phyloP scores from a whole-genome alignment of 2,113 vertebrate genomes.

The Ceyx cyanopectus region DNA sequence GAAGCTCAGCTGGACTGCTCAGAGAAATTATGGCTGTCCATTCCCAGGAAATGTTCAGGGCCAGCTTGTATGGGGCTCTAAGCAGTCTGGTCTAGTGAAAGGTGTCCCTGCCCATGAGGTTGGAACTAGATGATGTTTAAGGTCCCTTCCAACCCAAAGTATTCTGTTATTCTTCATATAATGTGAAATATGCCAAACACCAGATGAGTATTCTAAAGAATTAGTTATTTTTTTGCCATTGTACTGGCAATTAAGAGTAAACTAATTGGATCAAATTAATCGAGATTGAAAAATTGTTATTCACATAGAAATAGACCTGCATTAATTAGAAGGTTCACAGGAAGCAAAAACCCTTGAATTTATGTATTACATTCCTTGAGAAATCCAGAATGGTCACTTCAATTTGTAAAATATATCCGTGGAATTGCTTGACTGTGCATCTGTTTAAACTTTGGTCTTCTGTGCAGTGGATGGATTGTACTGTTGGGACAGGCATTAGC shows the following conservation, averaged over 20 bases:
- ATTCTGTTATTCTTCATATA: neutral
- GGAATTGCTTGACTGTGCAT: neutral
- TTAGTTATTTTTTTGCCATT: neutral
- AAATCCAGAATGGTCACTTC: neutral
- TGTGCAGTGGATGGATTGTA: neutral
- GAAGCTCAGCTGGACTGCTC: neutral
- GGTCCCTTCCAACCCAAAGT: neutral
- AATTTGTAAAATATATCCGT: neutral
- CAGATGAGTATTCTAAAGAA: neutral
- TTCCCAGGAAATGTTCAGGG: neutral
- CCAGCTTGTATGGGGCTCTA: neutral
- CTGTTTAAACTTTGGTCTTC: neutral
- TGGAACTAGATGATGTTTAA: neutral
- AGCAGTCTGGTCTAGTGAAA: neutral
- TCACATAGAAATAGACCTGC: neutral
- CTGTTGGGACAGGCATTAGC: neutral
- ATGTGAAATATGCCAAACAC: neutral
- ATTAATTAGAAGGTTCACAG: neutral
- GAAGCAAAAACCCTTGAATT: neutral
- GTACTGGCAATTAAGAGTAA: neutral
- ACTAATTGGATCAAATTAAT: neutral
- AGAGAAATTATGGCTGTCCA: neutral
- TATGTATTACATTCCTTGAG: neutral
- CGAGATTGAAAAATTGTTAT: neutral
- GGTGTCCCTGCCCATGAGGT: neutral